These are phyloP conservation scores for Atta texana DNA, from an alignment of 1,140 invertebrate species.

Conservation along the genomic window DNA sequence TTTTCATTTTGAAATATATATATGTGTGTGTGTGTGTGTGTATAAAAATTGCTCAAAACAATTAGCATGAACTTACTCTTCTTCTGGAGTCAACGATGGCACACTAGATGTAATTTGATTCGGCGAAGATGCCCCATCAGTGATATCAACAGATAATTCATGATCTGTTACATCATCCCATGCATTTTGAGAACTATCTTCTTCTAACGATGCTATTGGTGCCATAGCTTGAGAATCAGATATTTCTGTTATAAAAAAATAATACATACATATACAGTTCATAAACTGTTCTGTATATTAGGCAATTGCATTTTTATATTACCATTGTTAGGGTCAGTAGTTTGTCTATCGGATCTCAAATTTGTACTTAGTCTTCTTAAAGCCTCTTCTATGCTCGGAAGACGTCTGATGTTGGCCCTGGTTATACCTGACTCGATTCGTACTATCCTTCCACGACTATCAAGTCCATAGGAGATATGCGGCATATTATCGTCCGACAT, in stretches of 20 bases:
- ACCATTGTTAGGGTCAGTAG: slow-evolving; percentile 74
- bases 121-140: slow-evolving; percentile 82
- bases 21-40: too few relatives aligned
- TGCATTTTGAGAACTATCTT: slow-evolving; percentile 77
- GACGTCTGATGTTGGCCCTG: slow-evolving; percentile 67
- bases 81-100: slow-evolving; percentile 81
- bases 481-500: slow-evolving; percentile 79
- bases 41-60: background rate
- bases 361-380: slow-evolving; percentile 78
- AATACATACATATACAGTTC: background rate
- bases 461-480: slow-evolving; percentile 69
- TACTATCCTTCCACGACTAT: slow-evolving; percentile 74
- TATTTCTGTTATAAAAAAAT: slow-evolving; percentile 65
- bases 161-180: slow-evolving; percentile 78
- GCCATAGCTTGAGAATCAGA: slow-evolving; percentile 75
- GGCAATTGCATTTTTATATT: slow-evolving; percentile 26
- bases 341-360: slow-evolving; percentile 73
- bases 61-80: slow-evolving; percentile 79
- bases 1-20: too few relatives aligned
- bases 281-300: background rate
- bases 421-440: slow-evolving; percentile 73
- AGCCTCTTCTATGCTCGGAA: slow-evolving; percentile 78
- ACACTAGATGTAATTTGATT: slow-evolving; percentile 81
- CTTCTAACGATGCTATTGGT: slow-evolving; percentile 76
- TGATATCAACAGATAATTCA: slow-evolving; percentile 81